A percentile compares a stretch with the other conserved stretches of the same genome.
phyloP scores from a whole-genome alignment of 2,888 invertebrate genomes.

The Cancer borealis region DNA sequence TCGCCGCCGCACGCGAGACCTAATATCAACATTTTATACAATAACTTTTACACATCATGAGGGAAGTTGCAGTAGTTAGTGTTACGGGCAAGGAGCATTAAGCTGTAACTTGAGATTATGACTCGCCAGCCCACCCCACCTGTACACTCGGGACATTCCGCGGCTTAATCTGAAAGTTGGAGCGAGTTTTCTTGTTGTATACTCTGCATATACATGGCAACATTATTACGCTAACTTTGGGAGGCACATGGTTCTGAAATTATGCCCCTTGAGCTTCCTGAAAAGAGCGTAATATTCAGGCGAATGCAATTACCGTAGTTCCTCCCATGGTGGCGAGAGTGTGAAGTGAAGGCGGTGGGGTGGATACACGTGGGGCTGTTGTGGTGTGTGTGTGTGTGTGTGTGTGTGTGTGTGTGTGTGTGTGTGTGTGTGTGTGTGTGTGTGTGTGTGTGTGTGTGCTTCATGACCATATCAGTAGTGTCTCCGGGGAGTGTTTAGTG shows the following conservation, averaged over 20 bases:
- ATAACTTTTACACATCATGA: conserved; percentile 37
- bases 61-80: conserved; percentile 24
- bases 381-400: neutral
- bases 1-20: neutral
- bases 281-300: conserved; percentile 12
- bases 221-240: conserved; percentile 19
- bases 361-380: neutral
- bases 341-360: neutral
- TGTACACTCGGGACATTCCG: neutral
- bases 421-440: neutral
- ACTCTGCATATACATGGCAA: conserved; percentile 37
- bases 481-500: neutral
- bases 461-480: neutral
- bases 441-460: neutral
- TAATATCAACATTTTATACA: conserved; percentile 37
- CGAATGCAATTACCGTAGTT: conserved; percentile 10
- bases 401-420: neutral
- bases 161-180: conserved; percentile 27
- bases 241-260: conserved; percentile 20
- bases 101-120: conserved; percentile 13
- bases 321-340: neutral
- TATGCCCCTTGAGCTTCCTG: conserved; percentile 3
- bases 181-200: conserved; percentile 11
- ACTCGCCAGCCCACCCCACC: conserved; percentile 14
- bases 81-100: conserved; percentile 17